These are phyloP conservation scores for Campoletis raptor DNA, from an alignment of 2,888 invertebrate species.

Conservation along the genomic window DNA sequence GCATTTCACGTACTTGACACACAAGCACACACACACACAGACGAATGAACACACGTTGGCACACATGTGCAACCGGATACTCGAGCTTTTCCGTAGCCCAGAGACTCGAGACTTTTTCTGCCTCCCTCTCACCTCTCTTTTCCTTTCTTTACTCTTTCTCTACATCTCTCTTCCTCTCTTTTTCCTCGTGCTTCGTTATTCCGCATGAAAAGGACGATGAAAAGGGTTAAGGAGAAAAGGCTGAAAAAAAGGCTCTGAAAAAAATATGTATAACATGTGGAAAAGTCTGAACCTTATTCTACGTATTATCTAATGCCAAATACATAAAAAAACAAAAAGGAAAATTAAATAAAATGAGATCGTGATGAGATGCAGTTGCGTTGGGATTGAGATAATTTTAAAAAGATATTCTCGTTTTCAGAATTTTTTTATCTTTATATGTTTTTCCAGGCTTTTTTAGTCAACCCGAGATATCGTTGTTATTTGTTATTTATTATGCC, in stretches of 20 bases:
- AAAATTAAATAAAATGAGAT: background rate
- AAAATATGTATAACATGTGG: conserved; percentile 12
- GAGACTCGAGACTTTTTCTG: conserved; percentile 48
- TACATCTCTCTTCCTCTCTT: background rate
- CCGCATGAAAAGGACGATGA: conserved; percentile 65
- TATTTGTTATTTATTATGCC: conserved; percentile 21
- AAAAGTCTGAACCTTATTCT: conserved; percentile 13
- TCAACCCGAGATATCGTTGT: background rate
- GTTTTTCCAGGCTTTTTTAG: background rate
- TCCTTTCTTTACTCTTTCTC: background rate
- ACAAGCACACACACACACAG: conserved; percentile 43
- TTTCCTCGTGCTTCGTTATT: conserved; percentile 62
- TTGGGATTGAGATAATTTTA: background rate
- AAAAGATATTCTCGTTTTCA: background rate
- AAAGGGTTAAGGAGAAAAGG: conserved; percentile 44
- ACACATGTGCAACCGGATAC: conserved; percentile 38
- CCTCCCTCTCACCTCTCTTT: conserved; percentile 22
- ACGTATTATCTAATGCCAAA: background rate
- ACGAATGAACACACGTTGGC: conserved; percentile 25
- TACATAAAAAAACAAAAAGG: too few relatives aligned
- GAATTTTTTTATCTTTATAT: background rate
- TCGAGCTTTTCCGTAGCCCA: conserved; percentile 60
- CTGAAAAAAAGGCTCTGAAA: conserved; percentile 29
- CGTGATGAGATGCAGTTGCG: background rate
- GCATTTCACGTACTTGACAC: conserved; percentile 19